Conservation (phyloP, 1,140 invertebrate species). For the Pogonus chalceus region DNA sequence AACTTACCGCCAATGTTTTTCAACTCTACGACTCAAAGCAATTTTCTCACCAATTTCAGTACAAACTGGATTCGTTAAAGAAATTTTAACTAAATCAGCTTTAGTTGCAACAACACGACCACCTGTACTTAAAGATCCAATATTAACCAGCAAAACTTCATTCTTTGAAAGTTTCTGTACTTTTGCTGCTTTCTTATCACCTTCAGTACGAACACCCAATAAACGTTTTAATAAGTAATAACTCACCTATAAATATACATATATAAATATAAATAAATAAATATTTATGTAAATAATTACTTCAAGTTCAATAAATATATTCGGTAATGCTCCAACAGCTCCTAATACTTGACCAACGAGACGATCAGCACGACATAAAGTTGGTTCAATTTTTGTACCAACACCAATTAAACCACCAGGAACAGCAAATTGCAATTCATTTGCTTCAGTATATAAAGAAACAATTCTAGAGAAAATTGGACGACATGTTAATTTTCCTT, state of each 20-base stretch:
- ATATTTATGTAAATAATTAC: slow-evolving; percentile 31
- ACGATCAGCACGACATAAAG: slow-evolving; percentile 93
- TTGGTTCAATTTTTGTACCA: slow-evolving; percentile 98
- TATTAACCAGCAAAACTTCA: slow-evolving; percentile 94
- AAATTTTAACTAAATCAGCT: slow-evolving; percentile 96
- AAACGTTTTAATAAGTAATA: slow-evolving; percentile 93
- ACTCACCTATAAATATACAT: slow-evolving; percentile 48
- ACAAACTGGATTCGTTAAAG: slow-evolving; percentile 94
- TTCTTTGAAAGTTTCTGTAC: slow-evolving; percentile 82
- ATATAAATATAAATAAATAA: slow-evolving; percentile 2
- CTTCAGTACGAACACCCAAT: slow-evolving; percentile 94
- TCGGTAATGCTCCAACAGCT: slow-evolving; percentile 91
- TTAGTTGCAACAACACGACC: slow-evolving; percentile 93
- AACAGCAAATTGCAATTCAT: slow-evolving; percentile 96
- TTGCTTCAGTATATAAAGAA: slow-evolving; percentile 97
- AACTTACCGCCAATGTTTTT: slow-evolving; percentile 97
- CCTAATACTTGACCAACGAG: slow-evolving; percentile 97
- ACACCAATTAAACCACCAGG: slow-evolving; percentile 98
- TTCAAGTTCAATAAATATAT: slow-evolving; percentile 97
- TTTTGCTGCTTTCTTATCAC: slow-evolving; percentile 97
- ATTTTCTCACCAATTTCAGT: slow-evolving; percentile 99
- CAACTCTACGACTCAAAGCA: slow-evolving; percentile 91
- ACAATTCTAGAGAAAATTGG: slow-evolving; percentile 97
- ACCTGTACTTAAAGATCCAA: slow-evolving; percentile 96
- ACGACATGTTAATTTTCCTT: slow-evolving; percentile 90